A percentile compares a stretch with the other conserved stretches of the same genome.
phyloP scores from a whole-genome alignment of 1,140 invertebrate species.

The Lepidotrigona ventralis region DNA sequence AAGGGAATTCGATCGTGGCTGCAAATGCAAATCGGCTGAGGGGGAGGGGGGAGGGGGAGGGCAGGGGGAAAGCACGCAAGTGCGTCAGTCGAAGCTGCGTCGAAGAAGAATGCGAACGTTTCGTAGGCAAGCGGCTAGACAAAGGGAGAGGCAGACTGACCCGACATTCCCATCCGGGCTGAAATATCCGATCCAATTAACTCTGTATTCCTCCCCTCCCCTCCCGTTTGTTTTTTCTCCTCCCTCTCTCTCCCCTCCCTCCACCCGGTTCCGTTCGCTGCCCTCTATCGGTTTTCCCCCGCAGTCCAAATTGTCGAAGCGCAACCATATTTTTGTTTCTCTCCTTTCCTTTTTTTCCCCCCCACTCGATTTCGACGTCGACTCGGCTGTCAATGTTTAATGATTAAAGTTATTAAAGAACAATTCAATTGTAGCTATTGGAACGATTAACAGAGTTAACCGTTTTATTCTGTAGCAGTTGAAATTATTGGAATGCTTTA shows the following conservation, averaged over 20 bases:
- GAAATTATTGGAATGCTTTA: no score
- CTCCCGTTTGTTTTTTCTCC: background rate
- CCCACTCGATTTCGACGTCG: background rate
- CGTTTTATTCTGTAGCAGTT: no score
- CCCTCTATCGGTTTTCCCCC: background rate
- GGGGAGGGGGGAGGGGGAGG: background rate
- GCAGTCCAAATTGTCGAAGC: conserved; percentile 1
- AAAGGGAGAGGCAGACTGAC: conserved; percentile 54
- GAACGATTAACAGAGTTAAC: no score
- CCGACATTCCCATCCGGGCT: conserved; percentile 53
- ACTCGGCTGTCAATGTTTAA: no score
- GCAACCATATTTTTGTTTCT: background rate
- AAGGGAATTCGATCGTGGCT: no score
- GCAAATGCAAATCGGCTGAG: no score
- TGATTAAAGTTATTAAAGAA: no score
- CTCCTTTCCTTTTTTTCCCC: no score
- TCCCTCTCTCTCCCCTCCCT: background rate
- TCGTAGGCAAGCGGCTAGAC: conserved; percentile 48
- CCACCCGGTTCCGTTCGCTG: background rate
- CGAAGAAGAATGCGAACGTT: conserved; percentile 53
- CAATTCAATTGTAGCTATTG: no score
- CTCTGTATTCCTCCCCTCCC: conserved; percentile 17
- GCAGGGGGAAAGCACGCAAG: background rate
- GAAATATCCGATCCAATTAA: conserved; percentile 66
- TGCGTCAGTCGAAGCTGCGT: background rate